Base-by-base conservation (phyloP, 2,888 invertebrate species). In the Creontiades dilutus region DNA sequence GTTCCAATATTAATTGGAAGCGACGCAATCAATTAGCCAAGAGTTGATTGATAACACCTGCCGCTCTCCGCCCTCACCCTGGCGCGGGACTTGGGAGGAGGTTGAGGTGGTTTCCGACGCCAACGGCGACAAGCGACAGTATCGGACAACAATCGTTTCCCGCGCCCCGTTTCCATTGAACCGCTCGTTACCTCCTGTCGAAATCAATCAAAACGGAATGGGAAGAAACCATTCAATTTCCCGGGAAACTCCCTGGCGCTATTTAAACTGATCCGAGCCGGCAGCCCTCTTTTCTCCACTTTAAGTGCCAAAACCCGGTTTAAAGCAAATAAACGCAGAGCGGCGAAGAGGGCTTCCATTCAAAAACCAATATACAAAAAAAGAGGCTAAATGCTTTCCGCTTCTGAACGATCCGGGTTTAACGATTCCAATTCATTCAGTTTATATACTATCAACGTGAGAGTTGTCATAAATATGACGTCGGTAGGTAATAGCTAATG, bases 161-260 rank as follows among this genome's bases (percentile, higher is more conserved):
- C 23, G 68, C 68, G 23, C 68, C 68, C 68, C 68, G 19, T 68
- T 68, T 68, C 23, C 68, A 23, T 23, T 68, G 68, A 68, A 68
- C n/a, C 68, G 68, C 68, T 68, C 68, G 68, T 68, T 68, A 68
- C 68, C 68, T 68, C 68, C 68, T 68, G 68, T 68, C 68, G 68
- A 23, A 68, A 68, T 68, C 68, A 68, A 68, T 68, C 68, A 68
- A 68, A 68, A 68, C 68, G 68, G 68, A 68, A 68, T 68, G 68
- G 68, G 68, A 68, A 68, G 68, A 68, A 68, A 68, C 68, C 68
- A 68, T 68, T 68, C 68, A 68, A 68, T 68, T 68, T 23, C 9
- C 16, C 9, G 16, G 68, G 23, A 19, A 68, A 68, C n/a, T 23
- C 68, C 19, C 27, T 68, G 23, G 68, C 68, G 68, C 68, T 68